Evolutionary conservation across 92 coral and sea anemone species (phyloP), one percentile per base, ranked within the genome.

Genomic region (Ricordea florida): DNA sequence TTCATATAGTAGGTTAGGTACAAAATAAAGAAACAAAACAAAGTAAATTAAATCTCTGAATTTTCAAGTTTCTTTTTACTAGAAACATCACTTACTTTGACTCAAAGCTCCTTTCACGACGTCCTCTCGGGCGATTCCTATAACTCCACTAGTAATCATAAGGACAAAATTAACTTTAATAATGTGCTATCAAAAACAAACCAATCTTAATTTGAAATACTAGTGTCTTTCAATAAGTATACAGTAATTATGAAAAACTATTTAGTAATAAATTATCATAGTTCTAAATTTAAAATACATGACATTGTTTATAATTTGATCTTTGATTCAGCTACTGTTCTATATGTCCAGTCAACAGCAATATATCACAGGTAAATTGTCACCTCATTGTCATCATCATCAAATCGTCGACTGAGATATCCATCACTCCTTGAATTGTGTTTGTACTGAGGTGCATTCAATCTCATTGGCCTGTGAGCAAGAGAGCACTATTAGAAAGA

Each of bases 391-490:
- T 81, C 76, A 7, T 87, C 86, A 78, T 87, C 89, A 66, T 90
- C 74, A 48, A 28, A 40, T 48, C 81, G 76, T 8, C 87, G 83
- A 38, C 84, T 72, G 22, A 90, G 83, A 74, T 76, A 72, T 13
- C 97, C 97, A 87, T 90, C 97, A 83, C 97, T 90, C 69, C 85
- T 87, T 17, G 97, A 90, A 30, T 57, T 74, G 70, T 67, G 66
- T 55, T 87, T 87, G 72, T 90, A 90, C 46, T 83, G 81, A 18
- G 85, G 80, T 11, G 87, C 83, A 1, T 81, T 73, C 66, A 87
- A 61, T 43, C 81, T 78, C 92, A 82, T 81, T 2, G 79, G 25
- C 25, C 79, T 72, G 58, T 11, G 32, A 36, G 47, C 2, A 10
- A 53, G 5, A 11, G 27, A 38, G 11, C 4, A 21, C 22, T 13